Evolutionary conservation across 2,888 invertebrate species (phyloP), one percentile per base, ranked within the genome.

Genomic region (Leuctra nigra): DNA sequence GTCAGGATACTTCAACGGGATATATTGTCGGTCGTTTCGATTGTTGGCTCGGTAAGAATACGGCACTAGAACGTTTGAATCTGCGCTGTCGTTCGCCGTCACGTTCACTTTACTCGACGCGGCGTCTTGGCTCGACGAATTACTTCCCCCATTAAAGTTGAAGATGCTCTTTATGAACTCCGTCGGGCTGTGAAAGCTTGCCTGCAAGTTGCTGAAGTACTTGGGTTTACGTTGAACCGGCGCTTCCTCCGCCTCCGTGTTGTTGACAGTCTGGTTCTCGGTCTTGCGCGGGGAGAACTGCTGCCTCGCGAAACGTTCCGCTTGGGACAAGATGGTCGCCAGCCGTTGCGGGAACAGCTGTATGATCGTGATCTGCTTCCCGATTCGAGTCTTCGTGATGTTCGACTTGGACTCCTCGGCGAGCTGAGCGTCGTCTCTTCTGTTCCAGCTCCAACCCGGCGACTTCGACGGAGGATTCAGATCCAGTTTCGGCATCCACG

Each of bases 301-400:
- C 13, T 16, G 18, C 4, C 56, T 18, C 2, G 57, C 57, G 25
- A 44, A 55, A 18, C 52, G 48, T 67, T 91, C 91, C 0, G 90
- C 91, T 63, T 88, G 82, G 36, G 89, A 86, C 47, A 91, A 79
- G 70, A 91, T 82, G 3, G 85, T 84, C 1, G 87, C 87, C 1
- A 91, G 71, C 29, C 87, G 77, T 61, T 87, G 84, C 0, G 91
- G 91, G 41, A 91, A 73, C 66, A 88, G 81, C 68, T 91, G 91
- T n/a, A n/a, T n/a, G 0, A 91, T 87, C 0, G 85, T 87, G 56
- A 81, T 69, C 1, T 38, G 61, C 61, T 29, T 59, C 64, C 39
- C 48, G 16, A 48, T 54, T 59, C 56, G 61, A 54, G 25, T 25
- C 9, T 22, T 38, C n/a, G 20, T 29, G 25, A n/a, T 25, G 20